Percentiles rank a stretch among this genome's conserved stretches.
phyloP scores from a whole-genome alignment of 2,888 invertebrate species.

The Tanaodytes sp. region DNA sequence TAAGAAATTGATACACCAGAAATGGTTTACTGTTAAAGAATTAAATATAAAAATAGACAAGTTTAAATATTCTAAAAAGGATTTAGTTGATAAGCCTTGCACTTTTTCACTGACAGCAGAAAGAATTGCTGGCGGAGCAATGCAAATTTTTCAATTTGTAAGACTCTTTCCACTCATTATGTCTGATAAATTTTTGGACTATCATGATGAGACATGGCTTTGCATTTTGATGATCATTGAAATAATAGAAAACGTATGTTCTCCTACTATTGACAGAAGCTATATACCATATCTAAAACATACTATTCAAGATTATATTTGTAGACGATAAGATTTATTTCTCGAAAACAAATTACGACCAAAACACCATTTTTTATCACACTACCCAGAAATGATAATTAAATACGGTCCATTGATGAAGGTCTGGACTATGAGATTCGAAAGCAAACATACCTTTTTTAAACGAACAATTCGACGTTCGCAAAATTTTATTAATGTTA shows the following conservation, averaged over 20 bases:
- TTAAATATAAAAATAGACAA: not conserved
- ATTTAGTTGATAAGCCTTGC: constrained; percentile 9
- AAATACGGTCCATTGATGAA: constrained; percentile 53
- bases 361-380: constrained; percentile 53
- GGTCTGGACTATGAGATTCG: constrained; percentile 57
- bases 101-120: not conserved
- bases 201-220: constrained; percentile 47
- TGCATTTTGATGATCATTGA: constrained; percentile 46
- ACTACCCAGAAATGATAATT: constrained; percentile 48
- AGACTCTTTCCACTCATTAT: constrained; percentile 49
- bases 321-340: constrained; percentile 35
- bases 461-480: constrained; percentile 43
- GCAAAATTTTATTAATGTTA: constrained; percentile 34
- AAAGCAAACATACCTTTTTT: constrained; percentile 59
- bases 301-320: constrained; percentile 49
- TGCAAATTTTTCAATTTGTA: constrained; percentile 47
- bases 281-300: constrained; percentile 34
- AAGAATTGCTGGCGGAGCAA: constrained; percentile 39
- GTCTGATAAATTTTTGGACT: constrained; percentile 37
- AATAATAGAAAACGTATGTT: constrained; percentile 54
- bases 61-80: constrained; percentile 34
- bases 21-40: constrained; percentile 33
- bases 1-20: constrained; percentile 30
- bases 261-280: constrained; percentile 53
- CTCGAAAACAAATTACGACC: constrained; percentile 36